Evolutionary conservation across 2,888 invertebrate genomes (phyloP), one percentile per base, ranked within the genome.

Genomic region (Dexiosoma caninum): DNA sequence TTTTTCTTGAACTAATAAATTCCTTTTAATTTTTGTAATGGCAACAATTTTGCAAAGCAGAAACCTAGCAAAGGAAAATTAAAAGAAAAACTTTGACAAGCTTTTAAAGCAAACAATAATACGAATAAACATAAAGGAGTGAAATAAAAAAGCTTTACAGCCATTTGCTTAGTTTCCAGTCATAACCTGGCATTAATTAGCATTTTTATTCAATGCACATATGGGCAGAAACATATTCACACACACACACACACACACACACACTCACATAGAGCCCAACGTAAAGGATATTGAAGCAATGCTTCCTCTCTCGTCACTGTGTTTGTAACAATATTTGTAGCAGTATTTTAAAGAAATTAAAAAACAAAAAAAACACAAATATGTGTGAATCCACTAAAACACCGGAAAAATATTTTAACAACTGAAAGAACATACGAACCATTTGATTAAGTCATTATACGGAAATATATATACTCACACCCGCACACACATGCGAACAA

Each of bases 171-270:
- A 40, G 69, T 69, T 69, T 57, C 35, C 55, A 66, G 35, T 66
- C 53, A 46, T 74, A 76, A 71, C 37, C 64, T 60, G 75, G 66
- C 70, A 75, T 67, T 66, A 80, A 80, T 80, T 80, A 66, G 60
- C 79, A 79, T 64, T 74, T 64, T 51, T 21, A 66, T 37, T 66
- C 30, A 75, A 49, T 37, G 59, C 23, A 53, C 55, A 46, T 57
- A 40, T 59, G 62, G 12, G 49, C 37, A 14, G 21, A 32, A 60
- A 19, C 30, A 53, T 19, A 53, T 35, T 35, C 2, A 62, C 30
- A 46, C 37, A 53, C 42, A 44, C 2, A 62, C n/a, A 27, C 32
- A 53, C 32, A 66, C 9, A n/a, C 14, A 32, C 6, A 27, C 7
- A n/a, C n/a, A n/a, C n/a, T n/a, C n/a, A n/a, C n/a, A n/a, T n/a